A percentile compares a stretch with the other conserved stretches of the same genome.
These are phyloP conservation scores for Pachycephus smyrnensis DNA, from an alignment of 2,888 invertebrate species.

Conservation along the genomic window DNA sequence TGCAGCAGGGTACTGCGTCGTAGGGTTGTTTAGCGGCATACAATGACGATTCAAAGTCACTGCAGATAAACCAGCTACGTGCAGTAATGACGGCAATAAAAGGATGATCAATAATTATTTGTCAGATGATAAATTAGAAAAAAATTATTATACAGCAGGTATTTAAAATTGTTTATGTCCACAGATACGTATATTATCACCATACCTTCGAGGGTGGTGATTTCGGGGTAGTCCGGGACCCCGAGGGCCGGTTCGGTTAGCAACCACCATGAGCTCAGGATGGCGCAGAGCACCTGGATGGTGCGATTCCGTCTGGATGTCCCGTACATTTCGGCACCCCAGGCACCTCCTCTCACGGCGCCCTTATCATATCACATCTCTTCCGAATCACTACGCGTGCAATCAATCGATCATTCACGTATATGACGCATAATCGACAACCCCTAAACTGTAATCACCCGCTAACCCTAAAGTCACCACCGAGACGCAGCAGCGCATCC, in stretches of 20 bases:
- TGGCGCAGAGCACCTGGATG: slow-evolving; percentile 43
- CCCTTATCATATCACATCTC: slow-evolving; percentile 48
- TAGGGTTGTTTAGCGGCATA: neutral
- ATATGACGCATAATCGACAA: slow-evolving; percentile 20
- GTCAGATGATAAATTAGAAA: neutral
- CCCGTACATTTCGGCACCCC: slow-evolving; percentile 4
- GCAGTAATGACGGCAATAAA: neutral
- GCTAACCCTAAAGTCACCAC: slow-evolving; percentile 13
- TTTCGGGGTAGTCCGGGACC: slow-evolving; percentile 54
- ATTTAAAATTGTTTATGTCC: neutral
- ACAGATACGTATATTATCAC: neutral
- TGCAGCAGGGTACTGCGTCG: neutral
- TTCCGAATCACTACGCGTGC: slow-evolving; percentile 35
- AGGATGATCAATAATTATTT: neutral
- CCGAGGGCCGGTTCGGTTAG: slow-evolving; percentile 49
- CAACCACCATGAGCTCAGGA: slow-evolving; percentile 48
- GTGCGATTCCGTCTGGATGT: slow-evolving; percentile 18
- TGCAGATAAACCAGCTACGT: neutral
- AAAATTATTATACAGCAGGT: neutral
- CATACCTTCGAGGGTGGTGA: slow-evolving; percentile 53
- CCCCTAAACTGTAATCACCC: slow-evolving; percentile 25
- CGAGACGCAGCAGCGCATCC: slow-evolving; percentile 27
- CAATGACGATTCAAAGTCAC: neutral
- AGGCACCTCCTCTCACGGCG: slow-evolving; percentile 5
- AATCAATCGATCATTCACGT: slow-evolving; percentile 37